Evolutionary conservation across 2,888 invertebrate species (phyloP).

Genomic region (Leuctra nigra): DNA sequence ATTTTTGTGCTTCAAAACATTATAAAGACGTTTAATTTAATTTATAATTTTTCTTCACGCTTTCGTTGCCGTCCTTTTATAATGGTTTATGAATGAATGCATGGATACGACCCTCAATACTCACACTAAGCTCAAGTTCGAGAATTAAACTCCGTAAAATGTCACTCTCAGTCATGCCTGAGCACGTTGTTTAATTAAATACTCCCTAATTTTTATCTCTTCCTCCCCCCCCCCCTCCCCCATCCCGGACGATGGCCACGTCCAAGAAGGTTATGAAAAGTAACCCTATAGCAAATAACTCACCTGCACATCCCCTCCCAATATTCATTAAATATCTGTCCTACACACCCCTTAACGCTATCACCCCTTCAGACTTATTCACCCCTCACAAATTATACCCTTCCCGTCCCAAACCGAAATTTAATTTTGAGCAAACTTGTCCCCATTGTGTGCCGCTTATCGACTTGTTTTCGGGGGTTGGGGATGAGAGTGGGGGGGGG

Average conservation of each 20-base stretch:
- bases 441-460: not conserved
- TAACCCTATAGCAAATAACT: not conserved
- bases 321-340: not conserved
- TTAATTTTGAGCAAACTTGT: not conserved
- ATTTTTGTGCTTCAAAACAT: no score
- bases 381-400: not conserved
- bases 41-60: no score
- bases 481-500: not conserved
- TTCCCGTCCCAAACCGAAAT: not conserved
- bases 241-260: no score
- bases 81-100: no score
- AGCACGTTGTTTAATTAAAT: not conserved
- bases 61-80: no score
- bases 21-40: no score
- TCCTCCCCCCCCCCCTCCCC: no score
- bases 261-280: not conserved
- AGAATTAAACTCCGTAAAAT: no score
- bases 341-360: not conserved
- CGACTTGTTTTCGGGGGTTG: not conserved
- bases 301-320: not conserved
- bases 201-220: not conserved
- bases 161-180: no score
- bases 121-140: no score
- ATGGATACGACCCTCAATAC: no score
- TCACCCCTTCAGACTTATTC: not conserved